Percentiles rank a stretch among this genome's conserved stretches.
Evolutionary conservation across 2,797 vertebrate genomes (phyloP).

Genomic region (Danio kyathit): DNA sequence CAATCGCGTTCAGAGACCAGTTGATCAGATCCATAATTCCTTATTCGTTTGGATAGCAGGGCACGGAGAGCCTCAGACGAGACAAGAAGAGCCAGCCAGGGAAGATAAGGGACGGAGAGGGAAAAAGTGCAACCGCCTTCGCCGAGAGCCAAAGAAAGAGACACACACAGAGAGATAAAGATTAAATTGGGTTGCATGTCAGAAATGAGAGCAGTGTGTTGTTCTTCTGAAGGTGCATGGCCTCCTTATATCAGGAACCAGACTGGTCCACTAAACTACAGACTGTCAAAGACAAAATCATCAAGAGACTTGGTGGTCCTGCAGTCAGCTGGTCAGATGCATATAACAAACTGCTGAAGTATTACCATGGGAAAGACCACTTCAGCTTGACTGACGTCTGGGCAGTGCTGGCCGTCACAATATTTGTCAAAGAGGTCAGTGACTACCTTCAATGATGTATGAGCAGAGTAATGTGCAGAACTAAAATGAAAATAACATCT

Average conservation of each 20-base stretch:
- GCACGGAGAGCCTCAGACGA: no score
- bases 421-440: conserved; percentile 37
- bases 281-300: conserved; percentile 3
- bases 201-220: neutral
- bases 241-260: conserved; percentile 40
- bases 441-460: no score
- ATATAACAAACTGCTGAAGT: neutral
- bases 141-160: no score
- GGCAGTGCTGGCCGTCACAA: conserved; percentile 12
- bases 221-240: conserved; percentile 23
- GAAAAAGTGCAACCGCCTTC: no score
- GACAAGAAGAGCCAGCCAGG: no score
- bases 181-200: neutral
- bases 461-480: no score
- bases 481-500: no score
- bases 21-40: no score
- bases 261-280: conserved; percentile 6
- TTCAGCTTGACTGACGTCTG: conserved; percentile 40
- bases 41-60: no score
- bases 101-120: no score
- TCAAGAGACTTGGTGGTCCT: neutral
- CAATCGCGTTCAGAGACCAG: no score
- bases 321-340: neutral
- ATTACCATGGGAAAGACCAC: conserved; percentile 1
- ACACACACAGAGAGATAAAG: neutral